Conservation (phyloP, 2,797 vertebrate species). For the Leucoraja ocellata region DNA sequence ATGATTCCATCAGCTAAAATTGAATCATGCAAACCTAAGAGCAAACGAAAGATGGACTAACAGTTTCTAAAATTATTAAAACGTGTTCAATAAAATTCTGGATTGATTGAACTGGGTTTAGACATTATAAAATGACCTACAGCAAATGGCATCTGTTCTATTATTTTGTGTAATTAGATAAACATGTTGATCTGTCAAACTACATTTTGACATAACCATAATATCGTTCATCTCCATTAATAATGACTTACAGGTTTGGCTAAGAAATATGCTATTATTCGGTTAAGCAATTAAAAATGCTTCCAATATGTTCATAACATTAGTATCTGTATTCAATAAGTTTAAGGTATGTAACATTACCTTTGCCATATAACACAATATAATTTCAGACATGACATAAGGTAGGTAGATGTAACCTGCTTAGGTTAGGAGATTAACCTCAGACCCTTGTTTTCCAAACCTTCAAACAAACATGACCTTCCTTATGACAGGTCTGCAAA, state of each 20-base stretch:
- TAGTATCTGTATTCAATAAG: not conserved
- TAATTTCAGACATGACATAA: not conserved
- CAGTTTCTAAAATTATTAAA: not conserved
- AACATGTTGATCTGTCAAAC: not conserved
- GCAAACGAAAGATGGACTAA: not conserved
- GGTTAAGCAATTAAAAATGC: not conserved
- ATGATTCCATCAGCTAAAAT: not conserved
- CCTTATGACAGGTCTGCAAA: not conserved
- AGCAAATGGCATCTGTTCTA: not conserved
- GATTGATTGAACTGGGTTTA: not conserved
- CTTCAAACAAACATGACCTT: not conserved
- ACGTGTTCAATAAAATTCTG: not conserved
- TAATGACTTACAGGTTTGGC: not conserved
- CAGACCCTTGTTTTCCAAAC: not conserved
- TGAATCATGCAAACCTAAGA: not conserved
- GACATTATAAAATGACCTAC: not conserved
- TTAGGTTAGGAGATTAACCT: not conserved
- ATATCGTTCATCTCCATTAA: not conserved
- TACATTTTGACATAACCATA: not conserved
- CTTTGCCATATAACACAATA: not conserved
- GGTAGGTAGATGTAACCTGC: not conserved
- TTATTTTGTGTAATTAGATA: constrained; percentile 6
- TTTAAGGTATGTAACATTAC: not conserved
- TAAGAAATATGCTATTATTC: not conserved
- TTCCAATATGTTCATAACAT: constrained; percentile 12